These are phyloP conservation scores for Macrostomum lignano DNA, from an alignment of 1,140 invertebrate genomes.

Conservation along the genomic window DNA sequence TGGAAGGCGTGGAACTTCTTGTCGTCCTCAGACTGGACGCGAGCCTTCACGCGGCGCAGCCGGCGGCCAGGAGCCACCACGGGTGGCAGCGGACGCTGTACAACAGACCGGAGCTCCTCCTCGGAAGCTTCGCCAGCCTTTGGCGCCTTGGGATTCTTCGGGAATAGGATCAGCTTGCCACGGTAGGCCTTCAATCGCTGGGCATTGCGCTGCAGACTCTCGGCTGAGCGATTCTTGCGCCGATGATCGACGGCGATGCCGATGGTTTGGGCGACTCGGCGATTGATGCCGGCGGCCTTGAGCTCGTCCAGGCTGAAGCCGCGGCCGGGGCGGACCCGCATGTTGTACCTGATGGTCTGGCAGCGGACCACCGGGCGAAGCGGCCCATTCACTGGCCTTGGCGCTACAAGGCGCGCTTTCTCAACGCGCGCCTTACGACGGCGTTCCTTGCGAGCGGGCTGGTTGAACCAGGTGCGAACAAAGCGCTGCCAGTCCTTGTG, in stretches of 20 bases:
- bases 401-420: constrained; percentile 65
- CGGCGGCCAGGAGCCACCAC: too few species aligned
- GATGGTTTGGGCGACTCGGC: constrained; percentile 54
- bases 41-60: not conserved
- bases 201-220: constrained; percentile 69
- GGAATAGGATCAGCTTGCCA: constrained; percentile 48
- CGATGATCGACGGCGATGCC: constrained; percentile 80
- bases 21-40: not conserved
- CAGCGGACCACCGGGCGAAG: constrained; percentile 71
- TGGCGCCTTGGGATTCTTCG: not conserved
- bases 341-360: constrained; percentile 48
- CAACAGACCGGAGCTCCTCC: not conserved
- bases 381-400: constrained; percentile 52
- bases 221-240: constrained; percentile 69
- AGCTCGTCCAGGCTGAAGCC: constrained; percentile 85
- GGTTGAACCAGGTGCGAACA: constrained; percentile 95
- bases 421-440: constrained; percentile 53
- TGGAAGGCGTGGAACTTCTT: constrained; percentile 2
- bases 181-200: constrained; percentile 82
- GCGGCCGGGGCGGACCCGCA: constrained; percentile 59
- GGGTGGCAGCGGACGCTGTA: too few species aligned
- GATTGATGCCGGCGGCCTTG: constrained; percentile 53
- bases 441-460: constrained; percentile 68
- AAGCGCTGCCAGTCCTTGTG: constrained; percentile 96
- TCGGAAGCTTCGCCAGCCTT: not conserved